Evolutionary conservation across 1,140 invertebrate genomes (phyloP), one percentile per base, ranked within the genome.

Genomic region (Formica exsecta): DNA sequence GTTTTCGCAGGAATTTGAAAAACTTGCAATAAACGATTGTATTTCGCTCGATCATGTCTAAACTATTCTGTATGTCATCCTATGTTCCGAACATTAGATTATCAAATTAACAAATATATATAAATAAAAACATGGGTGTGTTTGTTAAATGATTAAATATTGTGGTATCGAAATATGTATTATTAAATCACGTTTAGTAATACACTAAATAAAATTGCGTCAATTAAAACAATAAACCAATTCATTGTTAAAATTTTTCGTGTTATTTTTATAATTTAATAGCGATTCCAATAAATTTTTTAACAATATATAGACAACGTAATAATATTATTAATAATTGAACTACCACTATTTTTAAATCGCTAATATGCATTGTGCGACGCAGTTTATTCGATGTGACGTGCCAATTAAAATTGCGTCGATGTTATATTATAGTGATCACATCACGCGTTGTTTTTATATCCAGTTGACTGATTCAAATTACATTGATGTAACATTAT

Each of bases 391-490:
- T 61, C 38, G 2, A 81, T n/a, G 48, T 41, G 32, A 68, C 51
- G 19, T 16, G 79, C 65, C 76, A 80, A 70, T 80, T 68, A 73
- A 71, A 81, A 59, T 59, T 66, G 79, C 38, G 38, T 61, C 66
- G 38, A 71, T 81, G 66, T 9, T 54, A 38, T 22, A n/a, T 41
- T 79, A 79, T 71, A 81, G 25, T 25, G 79, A 61, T 83, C 68
- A 25, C 16, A 38, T 73, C 61, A 61, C 66, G 62, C 25, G 54
- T 70, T 73, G 79, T 61, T 83, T 73, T 74, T 61, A 32, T 44
- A 44, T 73, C 51, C 51, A 71, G 66, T 32, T 48, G 54, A 48
- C 79, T 85, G 85, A 86, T 81, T 87, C 79, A 25, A 73, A 76
- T 61, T 61, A 25, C 29, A 38, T 48, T 22, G 38, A 73, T 48